Evolutionary conservation across 2,888 invertebrate genomes (phyloP).

Genomic region (Lasioglossum lativentre): DNA sequence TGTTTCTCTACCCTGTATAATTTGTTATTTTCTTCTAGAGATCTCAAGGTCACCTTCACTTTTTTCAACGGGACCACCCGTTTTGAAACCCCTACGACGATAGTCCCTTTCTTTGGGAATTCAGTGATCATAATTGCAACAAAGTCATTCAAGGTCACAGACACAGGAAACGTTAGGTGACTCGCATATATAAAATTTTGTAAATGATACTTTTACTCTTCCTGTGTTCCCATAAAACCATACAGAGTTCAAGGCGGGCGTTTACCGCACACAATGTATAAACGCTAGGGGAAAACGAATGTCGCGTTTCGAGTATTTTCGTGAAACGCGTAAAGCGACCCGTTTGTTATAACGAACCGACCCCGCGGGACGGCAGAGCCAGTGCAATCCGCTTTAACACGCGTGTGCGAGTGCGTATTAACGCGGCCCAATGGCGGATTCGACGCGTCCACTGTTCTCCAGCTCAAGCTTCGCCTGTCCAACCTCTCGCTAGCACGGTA

Average conservation of each 20-base stretch:
- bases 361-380: neutral
- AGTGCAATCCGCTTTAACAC: slow-evolving; percentile 11
- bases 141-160: too few relatives aligned
- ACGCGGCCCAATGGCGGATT: neutral
- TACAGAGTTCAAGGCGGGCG: neutral
- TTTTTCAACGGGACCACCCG: too few relatives aligned
- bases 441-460: slow-evolving; percentile 3
- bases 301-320: slow-evolving; percentile 59
- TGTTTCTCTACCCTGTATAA: too few relatives aligned
- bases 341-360: slow-evolving; percentile 63
- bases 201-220: neutral
- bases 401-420: slow-evolving; percentile 26
- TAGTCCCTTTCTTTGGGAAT: too few relatives aligned
- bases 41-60: too few relatives aligned
- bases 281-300: neutral
- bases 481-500: neutral
- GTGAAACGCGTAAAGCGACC: slow-evolving; percentile 46
- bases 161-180: too few relatives aligned
- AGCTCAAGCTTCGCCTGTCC: neutral
- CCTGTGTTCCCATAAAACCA: neutral
- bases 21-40: too few relatives aligned
- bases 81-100: too few relatives aligned
- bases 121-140: too few relatives aligned
- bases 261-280: neutral
- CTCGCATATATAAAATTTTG: neutral